Percentiles rank a stretch among this genome's conserved stretches.
These are phyloP conservation scores for Diorhabda carinulata DNA, from an alignment of 1,140 invertebrate species.

Conservation along the genomic window DNA sequence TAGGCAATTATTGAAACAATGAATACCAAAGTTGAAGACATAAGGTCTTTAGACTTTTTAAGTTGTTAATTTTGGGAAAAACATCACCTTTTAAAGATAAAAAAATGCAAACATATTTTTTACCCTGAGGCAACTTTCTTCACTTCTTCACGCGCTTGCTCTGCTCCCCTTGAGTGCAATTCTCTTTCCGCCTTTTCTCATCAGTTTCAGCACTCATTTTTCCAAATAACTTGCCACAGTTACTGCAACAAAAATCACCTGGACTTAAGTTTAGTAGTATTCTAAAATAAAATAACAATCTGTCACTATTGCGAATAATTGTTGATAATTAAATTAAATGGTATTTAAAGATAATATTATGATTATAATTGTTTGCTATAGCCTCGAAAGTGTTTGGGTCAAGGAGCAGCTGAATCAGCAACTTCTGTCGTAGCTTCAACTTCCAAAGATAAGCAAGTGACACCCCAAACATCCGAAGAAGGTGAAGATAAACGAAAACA, in stretches of 20 bases:
- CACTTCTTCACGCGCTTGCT: not conserved
- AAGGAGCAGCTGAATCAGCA: not conserved
- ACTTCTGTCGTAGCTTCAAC: slow-evolving; percentile 1
- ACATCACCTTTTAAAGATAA: too few relatives aligned
- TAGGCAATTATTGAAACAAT: not conserved
- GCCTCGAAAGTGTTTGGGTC: slow-evolving; percentile 1
- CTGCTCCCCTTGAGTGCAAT: not conserved
- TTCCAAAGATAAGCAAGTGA: slow-evolving; percentile 24
- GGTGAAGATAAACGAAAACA: slow-evolving; percentile 43
- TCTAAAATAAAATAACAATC: too few relatives aligned
- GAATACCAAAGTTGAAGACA: not conserved
- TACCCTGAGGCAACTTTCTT: too few relatives aligned
- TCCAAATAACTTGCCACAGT: not conserved
- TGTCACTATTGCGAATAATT: too few relatives aligned
- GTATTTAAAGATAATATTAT: too few relatives aligned
- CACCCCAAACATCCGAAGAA: slow-evolving; percentile 22
- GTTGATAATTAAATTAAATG: too few relatives aligned
- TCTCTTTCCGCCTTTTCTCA: not conserved
- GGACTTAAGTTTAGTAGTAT: too few relatives aligned
- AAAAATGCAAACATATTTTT: too few relatives aligned
- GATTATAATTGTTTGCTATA: not conserved
- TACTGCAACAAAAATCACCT: not conserved
- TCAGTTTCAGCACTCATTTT: not conserved
- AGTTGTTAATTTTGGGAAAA: not conserved
- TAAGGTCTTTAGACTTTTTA: not conserved